Conservation (phyloP, 2,797 vertebrate genomes). For the Percopsis omiscomaycus region DNA sequence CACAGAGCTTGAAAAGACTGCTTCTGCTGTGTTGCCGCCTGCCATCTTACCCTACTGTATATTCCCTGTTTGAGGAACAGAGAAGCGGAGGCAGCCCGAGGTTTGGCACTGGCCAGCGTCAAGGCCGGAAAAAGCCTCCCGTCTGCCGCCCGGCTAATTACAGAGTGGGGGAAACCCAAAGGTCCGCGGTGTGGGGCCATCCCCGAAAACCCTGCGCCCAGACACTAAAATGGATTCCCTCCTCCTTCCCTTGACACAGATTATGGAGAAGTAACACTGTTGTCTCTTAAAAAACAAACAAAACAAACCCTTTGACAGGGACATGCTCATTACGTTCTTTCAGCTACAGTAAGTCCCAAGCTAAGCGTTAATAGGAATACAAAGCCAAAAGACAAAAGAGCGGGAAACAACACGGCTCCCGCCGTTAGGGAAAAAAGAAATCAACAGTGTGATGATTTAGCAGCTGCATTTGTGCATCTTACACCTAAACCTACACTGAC, state of each 20-base stretch:
- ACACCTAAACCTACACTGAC: not conserved
- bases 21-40: conserved; percentile 55
- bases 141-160: conserved; percentile 62
- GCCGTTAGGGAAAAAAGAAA: not conserved
- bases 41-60: conserved; percentile 33
- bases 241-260: conserved; percentile 6
- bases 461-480: not conserved
- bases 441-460: not conserved
- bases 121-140: conserved; percentile 37
- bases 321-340: conserved; percentile 2
- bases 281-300: conserved; percentile 1
- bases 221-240: conserved; percentile 35
- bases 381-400: not conserved
- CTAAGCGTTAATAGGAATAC: conserved; percentile 9
- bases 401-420: not conserved
- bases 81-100: conserved; percentile 19
- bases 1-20: conserved; percentile 39
- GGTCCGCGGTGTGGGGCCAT: conserved; percentile 8
- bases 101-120: conserved; percentile 50
- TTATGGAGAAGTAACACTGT: not conserved
- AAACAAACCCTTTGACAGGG: not conserved
- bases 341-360: not conserved
- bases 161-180: conserved; percentile 49
- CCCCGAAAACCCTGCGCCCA: conserved; percentile 25
- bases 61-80: conserved; percentile 42